Conservation (phyloP, 2,888 invertebrate genomes). For the Ethmia dodecea region DNA sequence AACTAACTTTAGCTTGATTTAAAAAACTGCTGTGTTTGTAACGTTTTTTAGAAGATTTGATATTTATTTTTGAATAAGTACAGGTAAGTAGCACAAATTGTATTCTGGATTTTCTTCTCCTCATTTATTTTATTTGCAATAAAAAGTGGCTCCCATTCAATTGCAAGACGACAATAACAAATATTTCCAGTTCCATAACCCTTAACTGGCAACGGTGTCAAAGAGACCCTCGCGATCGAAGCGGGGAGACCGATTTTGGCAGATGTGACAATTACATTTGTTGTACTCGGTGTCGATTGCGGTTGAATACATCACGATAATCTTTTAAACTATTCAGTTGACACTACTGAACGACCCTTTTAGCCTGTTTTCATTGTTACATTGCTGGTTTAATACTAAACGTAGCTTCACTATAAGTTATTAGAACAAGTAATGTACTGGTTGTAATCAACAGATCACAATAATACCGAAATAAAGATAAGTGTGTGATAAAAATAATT, state of each 20-base stretch:
- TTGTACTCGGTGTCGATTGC: conserved; percentile 65
- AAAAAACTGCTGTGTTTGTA: too few relatives aligned
- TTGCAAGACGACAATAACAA: too few relatives aligned
- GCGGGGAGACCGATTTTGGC: conserved; percentile 40
- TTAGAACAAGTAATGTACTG: too few relatives aligned
- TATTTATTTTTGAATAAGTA: too few relatives aligned
- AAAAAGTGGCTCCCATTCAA: too few relatives aligned
- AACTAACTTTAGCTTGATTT: too few relatives aligned
- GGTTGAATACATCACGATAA: conserved; percentile 59
- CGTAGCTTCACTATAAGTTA: neutral
- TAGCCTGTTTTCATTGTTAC: neutral
- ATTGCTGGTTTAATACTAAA: neutral
- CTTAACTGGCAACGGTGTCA: conserved; percentile 24
- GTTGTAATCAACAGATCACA: too few relatives aligned
- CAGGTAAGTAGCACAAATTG: too few relatives aligned
- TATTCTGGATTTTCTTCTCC: too few relatives aligned
- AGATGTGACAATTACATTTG: conserved; percentile 70
- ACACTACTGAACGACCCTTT: conserved; percentile 1
- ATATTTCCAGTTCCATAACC: too few relatives aligned
- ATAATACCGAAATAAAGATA: conserved; percentile 40
- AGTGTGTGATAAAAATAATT: conserved; percentile 59
- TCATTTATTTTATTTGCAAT: too few relatives aligned
- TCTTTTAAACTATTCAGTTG: conserved; percentile 40
- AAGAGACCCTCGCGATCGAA: conserved; percentile 20
- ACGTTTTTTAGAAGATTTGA: too few relatives aligned